phyloP scores from a whole-genome alignment of 1,140 invertebrate species.

The Cydia amplana region DNA sequence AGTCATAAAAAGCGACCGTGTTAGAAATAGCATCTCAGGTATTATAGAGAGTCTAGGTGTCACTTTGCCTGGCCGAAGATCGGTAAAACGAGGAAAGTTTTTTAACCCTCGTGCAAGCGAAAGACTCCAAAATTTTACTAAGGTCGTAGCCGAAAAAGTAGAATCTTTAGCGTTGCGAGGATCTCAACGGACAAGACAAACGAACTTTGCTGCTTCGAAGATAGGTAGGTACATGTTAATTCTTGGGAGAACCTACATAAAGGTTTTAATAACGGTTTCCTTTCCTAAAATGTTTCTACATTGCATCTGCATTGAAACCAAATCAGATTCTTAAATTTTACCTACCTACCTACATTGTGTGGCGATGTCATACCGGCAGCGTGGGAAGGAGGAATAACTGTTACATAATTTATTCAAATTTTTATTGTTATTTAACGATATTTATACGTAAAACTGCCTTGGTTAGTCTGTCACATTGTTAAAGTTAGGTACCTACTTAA shows the following conservation, averaged over 20 bases:
- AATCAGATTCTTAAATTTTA: background rate
- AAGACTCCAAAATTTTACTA: too few relatives aligned
- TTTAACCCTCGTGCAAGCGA: too few relatives aligned
- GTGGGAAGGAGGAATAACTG: conserved; percentile 1
- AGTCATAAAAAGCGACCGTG: too few relatives aligned
- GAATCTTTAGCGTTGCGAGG: background rate
- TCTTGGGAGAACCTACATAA: too few relatives aligned
- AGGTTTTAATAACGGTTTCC: too few relatives aligned
- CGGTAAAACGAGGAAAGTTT: too few relatives aligned
- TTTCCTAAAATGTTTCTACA: background rate
- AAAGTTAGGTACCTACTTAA: background rate
- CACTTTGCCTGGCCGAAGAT: too few relatives aligned
- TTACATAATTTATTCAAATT: conserved; percentile 21
- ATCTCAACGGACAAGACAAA: background rate
- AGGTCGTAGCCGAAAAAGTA: background rate
- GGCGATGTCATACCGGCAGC: background rate
- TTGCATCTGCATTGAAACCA: background rate
- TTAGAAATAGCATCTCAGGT: too few relatives aligned
- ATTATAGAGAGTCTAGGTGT: too few relatives aligned
- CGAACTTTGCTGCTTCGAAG: background rate
- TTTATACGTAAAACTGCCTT: background rate
- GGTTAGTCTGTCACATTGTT: background rate
- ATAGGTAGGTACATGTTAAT: background rate
- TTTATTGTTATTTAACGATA: background rate
- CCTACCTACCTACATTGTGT: too few relatives aligned